A percentile compares a stretch with the other conserved stretches of the same genome.
phyloP scores from a whole-genome alignment of 2,797 vertebrate species.

The Chaunax sp. region DNA sequence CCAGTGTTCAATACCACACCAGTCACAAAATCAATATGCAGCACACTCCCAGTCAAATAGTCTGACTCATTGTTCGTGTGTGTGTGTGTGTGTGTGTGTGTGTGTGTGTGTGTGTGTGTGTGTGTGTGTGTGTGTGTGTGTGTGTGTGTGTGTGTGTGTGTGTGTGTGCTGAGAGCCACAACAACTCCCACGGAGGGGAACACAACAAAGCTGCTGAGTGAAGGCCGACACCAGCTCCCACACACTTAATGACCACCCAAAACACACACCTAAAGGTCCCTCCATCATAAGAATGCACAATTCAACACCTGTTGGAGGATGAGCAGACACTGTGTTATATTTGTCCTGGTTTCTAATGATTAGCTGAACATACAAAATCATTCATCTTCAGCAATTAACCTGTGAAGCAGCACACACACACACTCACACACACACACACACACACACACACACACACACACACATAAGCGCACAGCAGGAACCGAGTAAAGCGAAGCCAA shows the following conservation, averaged over 20 bases:
- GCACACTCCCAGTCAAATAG: constrained; percentile 13
- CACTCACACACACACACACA: constrained; percentile 23
- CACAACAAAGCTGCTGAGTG: constrained; percentile 34
- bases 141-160: too few relatives aligned
- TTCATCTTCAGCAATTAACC: constrained; percentile 43
- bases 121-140: constrained; percentile 11
- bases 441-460: constrained; percentile 23
- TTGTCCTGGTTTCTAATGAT: constrained; percentile 40
- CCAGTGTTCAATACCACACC: constrained; percentile 8
- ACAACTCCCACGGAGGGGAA: constrained; percentile 12
- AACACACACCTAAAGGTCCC: constrained; percentile 5
- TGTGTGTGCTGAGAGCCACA: constrained; percentile 24
- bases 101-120: too few relatives aligned
- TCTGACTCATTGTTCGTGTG: constrained; percentile 6
- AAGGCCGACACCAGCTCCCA: constrained; percentile 31
- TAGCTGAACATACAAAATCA: constrained; percentile 32
- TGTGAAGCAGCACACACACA: constrained; percentile 16
- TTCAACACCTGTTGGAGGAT: constrained; percentile 14
- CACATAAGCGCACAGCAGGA: constrained; percentile 23
- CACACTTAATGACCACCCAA: constrained; percentile 3
- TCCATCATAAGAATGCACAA: neutral
- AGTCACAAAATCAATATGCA: constrained; percentile 45
- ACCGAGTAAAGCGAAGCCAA: constrained; percentile 54
- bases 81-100: too few relatives aligned
- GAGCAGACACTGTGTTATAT: constrained; percentile 22